Percentiles rank a stretch among this genome's conserved stretches.
Conservation (phyloP, 2,113 vertebrate genomes). For the Garra rufa region DNA sequence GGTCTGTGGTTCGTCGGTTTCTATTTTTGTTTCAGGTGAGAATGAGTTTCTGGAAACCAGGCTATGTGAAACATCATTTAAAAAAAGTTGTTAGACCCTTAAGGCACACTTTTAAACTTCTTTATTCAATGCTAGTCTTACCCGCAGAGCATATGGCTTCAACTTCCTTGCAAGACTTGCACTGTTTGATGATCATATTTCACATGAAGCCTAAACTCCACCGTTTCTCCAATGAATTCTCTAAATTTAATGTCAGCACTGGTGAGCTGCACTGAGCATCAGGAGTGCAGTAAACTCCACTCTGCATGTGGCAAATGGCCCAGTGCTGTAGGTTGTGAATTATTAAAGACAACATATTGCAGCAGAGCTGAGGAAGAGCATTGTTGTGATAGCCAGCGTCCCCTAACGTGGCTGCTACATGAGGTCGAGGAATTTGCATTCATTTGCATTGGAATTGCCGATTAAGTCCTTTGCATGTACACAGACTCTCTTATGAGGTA, state of each 20-base stretch:
- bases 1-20: not conserved
- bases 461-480: not conserved
- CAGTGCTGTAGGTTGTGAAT: constrained; percentile 69
- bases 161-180: not conserved
- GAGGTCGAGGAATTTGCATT: constrained; percentile 20
- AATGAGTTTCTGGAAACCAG: not conserved
- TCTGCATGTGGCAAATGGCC: constrained; percentile 38
- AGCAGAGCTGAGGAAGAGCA: constrained; percentile 63
- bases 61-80: not conserved
- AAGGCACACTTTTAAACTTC: not conserved
- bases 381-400: constrained; percentile 38
- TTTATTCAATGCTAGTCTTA: not conserved
- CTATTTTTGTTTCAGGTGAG: not conserved
- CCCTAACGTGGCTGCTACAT: not conserved
- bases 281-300: constrained; percentile 19
- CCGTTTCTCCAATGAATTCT: not conserved
- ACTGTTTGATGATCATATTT: constrained; percentile 25
- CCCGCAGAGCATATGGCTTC: not conserved
- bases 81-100: not conserved
- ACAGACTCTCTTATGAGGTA: not conserved
- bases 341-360: constrained; percentile 75
- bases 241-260: not conserved
- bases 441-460: not conserved
- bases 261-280: not conserved
- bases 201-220: not conserved